Percentiles rank a stretch among this genome's conserved stretches.
Conservation (phyloP, 2,888 invertebrate genomes). For the Macrosiphum euphorbiae region DNA sequence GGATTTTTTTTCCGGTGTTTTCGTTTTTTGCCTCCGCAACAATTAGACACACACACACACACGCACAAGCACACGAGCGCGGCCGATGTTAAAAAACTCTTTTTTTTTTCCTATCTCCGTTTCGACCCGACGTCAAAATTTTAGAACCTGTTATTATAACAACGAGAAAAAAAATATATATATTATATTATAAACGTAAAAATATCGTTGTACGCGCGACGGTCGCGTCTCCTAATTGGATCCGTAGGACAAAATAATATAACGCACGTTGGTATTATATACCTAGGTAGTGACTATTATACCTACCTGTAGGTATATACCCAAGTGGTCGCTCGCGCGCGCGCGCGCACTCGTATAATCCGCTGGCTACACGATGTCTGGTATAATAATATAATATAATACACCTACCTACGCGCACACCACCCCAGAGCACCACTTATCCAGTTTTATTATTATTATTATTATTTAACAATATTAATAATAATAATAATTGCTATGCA, state of each 20-base stretch:
- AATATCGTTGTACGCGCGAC: not conserved
- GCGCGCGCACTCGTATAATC: not conserved
- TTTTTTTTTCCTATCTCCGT: not conserved
- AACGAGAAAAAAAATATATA: not conserved
- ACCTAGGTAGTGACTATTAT: not conserved
- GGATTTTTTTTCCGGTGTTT: not conserved
- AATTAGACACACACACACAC: constrained; percentile 18
- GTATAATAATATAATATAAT: not conserved
- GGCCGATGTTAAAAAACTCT: not conserved
- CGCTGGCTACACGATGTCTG: constrained; percentile 30
- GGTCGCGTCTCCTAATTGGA: constrained; percentile 49
- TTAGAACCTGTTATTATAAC: constrained; percentile 28
- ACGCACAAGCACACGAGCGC: not conserved
- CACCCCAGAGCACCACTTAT: constrained; percentile 17
- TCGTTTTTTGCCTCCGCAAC: constrained; percentile 23
- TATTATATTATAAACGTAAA: not conserved
- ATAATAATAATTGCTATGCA: constrained; percentile 36
- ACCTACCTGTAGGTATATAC: not conserved
- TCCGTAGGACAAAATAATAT: not conserved
- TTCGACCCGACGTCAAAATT: constrained; percentile 12
- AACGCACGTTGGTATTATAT: not conserved
- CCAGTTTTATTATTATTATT: constrained; percentile 27
- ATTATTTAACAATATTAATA: constrained; percentile 17
- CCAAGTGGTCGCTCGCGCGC: not conserved
- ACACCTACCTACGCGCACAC: not conserved